A percentile compares a stretch with the other conserved stretches of the same genome.
Conservation (phyloP, 2,113 vertebrate genomes). For the Neoarius graeffei region DNA sequence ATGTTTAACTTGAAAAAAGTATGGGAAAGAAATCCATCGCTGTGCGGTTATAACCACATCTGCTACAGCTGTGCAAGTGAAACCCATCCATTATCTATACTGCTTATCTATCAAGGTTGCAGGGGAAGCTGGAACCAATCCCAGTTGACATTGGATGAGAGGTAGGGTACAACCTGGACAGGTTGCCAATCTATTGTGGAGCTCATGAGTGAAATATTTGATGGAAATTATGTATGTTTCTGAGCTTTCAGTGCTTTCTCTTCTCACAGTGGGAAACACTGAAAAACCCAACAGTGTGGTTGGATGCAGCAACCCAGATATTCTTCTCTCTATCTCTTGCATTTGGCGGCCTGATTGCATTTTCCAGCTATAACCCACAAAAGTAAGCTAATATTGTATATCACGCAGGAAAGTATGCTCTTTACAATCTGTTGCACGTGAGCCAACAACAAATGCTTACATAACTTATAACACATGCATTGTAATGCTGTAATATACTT, state of each 20-base stretch:
- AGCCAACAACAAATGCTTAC: background rate
- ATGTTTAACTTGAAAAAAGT: background rate
- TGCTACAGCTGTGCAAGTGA: background rate
- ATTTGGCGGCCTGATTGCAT: constrained; percentile 87
- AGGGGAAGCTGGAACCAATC: too few relatives aligned
- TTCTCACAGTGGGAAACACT: constrained; percentile 76
- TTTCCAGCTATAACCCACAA: constrained; percentile 84
- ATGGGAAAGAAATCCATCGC: background rate
- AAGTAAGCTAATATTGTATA: constrained; percentile 69
- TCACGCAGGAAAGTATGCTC: background rate
- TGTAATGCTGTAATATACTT: background rate
- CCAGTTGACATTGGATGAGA: too few relatives aligned
- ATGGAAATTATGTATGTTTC: background rate
- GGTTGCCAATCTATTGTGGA: too few relatives aligned
- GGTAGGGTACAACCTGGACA: too few relatives aligned
- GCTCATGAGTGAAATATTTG: background rate
- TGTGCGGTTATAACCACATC: background rate
- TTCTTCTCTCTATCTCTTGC: constrained; percentile 88
- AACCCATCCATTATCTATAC: too few relatives aligned
- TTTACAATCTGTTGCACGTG: background rate
- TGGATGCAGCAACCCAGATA: constrained; percentile 88
- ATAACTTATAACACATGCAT: background rate
- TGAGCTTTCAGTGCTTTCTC: background rate
- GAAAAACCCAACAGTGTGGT: constrained; percentile 83
- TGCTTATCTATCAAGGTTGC: too few relatives aligned